Evolutionary conservation across 2,113 vertebrate species (phyloP).

Genomic region (Osmerus mordax): DNA sequence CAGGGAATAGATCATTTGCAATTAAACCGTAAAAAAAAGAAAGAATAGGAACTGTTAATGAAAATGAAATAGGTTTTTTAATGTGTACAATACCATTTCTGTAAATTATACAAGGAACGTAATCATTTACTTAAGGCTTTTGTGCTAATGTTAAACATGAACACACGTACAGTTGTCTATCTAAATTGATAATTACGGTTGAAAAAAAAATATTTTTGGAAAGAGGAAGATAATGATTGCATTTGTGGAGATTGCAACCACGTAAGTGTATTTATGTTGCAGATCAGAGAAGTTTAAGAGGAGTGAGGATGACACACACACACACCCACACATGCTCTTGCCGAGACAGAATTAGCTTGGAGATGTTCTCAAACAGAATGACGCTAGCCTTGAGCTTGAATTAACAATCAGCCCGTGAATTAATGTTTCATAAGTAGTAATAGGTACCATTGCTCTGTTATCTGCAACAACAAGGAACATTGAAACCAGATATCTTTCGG

Average conservation of each 20-base stretch:
- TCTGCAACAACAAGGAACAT: conserved; percentile 43
- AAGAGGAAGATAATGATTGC: not conserved
- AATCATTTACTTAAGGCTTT: not conserved
- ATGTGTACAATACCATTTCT: too few relatives aligned
- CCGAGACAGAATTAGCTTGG: not conserved
- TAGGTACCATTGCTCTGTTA: conserved; percentile 41
- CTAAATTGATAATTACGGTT: too few relatives aligned
- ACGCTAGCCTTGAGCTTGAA: conserved; percentile 53
- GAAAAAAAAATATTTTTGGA: not conserved
- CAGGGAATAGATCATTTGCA: too few relatives aligned
- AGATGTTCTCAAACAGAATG: conserved; percentile 30
- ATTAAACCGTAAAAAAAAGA: too few relatives aligned
- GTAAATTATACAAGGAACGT: too few relatives aligned
- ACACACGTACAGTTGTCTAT: not conserved
- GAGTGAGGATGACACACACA: not conserved
- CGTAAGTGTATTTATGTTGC: not conserved
- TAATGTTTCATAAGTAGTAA: conserved; percentile 58
- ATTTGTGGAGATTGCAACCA: not conserved
- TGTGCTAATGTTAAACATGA: not conserved
- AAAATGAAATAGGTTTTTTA: too few relatives aligned
- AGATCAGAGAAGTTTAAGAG: not conserved
- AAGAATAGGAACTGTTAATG: too few relatives aligned
- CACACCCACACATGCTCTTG: not conserved
- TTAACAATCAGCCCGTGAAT: conserved; percentile 44
- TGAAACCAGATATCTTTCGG: conserved; percentile 27